Base-by-base conservation (phyloP, 2,888 invertebrate genomes). In the Caenorhabditis becei region DNA sequence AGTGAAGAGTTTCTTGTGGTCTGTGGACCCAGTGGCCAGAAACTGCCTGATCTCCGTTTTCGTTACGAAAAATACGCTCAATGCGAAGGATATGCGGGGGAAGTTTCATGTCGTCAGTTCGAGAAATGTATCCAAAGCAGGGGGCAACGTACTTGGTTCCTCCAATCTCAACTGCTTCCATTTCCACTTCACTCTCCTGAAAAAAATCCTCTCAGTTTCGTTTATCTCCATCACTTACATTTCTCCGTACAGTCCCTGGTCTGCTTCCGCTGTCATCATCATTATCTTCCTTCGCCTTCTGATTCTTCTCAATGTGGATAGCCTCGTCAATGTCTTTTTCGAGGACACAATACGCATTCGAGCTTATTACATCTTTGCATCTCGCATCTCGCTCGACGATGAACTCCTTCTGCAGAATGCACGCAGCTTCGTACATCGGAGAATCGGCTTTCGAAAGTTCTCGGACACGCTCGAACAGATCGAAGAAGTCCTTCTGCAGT, bases 1-100 rank as follows among this genome's bases (percentile, higher is more conserved):
- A 94, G 92, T 99, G 98, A 93, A 95, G 97, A 0, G 99, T 99
- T 92, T 99, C 97, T 89, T 95, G 95, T 0, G 98, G 98, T 69
- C 97, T 94, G 87, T 94, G 95, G 91, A 96, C 97, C 89, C 96
- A 95, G 90, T 95, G 95, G n/a, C 96, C 97, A 72, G 91, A 87
- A 28, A 90, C 74, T 89, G 96, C 95, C 88, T 97, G 93, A 5
- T 82, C 80, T 5, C 83, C 84, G n/a, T 77, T 80, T 37, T 87
- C 88, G 44, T 84, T 83, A 26, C 80, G 80, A 62, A 77, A 97
- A 16, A 98, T 93, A 0, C 96, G 94, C 91, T 97, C 96, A 56
- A 97, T 95, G 86, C 95, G 94, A 77, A 96, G 94, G 53, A 97
- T 95, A 86, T 95, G 93, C 0, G 94, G 94, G 47, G 95, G 95